These are phyloP conservation scores for Cyphomyrus plagiostoma DNA, from an alignment of 2,113 vertebrate genomes.

Conservation along the genomic window DNA sequence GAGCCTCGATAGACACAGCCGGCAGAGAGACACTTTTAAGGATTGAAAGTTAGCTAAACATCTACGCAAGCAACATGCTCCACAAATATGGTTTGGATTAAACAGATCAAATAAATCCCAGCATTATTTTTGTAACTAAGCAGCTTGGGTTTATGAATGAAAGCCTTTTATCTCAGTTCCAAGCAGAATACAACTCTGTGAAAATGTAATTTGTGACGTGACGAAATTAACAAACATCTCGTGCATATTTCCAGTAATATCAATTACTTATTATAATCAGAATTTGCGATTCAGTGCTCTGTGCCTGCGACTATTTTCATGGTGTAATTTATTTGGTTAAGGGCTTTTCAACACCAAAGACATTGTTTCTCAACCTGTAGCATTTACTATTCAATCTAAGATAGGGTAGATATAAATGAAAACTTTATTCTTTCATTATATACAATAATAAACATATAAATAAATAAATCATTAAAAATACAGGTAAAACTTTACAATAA, in stretches of 20 bases:
- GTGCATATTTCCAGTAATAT: neutral
- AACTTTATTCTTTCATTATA: neutral
- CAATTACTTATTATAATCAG: neutral
- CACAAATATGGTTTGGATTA: constrained; percentile 16
- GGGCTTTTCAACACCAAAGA: neutral
- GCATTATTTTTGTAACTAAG: constrained; percentile 9
- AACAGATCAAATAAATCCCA: neutral
- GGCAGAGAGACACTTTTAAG: neutral
- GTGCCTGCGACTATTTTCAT: neutral
- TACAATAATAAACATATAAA: neutral
- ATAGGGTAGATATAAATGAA: neutral
- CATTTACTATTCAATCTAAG: neutral
- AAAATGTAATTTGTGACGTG: neutral
- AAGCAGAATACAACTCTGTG: neutral
- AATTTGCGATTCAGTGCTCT: neutral
- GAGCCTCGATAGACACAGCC: neutral
- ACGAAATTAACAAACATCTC: neutral
- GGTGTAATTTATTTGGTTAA: neutral
- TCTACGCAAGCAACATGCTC: neutral
- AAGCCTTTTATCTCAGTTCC: neutral
- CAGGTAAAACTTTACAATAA: too few relatives aligned
- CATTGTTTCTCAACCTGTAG: neutral
- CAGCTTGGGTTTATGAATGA: neutral
- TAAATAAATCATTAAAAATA: neutral
- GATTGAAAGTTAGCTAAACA: constrained; percentile 3